These are phyloP conservation scores for Himantopus leucocephalus DNA, from an alignment of 2,113 vertebrate species.

Conservation along the genomic window DNA sequence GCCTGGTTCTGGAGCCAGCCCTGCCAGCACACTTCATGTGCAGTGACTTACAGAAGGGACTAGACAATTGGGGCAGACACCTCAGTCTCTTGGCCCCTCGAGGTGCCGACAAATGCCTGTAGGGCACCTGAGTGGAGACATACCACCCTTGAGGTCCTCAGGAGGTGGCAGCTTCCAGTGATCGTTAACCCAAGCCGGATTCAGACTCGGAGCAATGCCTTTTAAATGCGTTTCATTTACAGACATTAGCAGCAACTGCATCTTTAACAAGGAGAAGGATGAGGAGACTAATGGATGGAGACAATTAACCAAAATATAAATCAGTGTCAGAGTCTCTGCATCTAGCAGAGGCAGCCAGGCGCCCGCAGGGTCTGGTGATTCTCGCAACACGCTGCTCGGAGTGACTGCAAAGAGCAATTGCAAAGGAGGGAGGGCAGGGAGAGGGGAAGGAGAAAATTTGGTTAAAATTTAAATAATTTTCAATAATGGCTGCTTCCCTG, in stretches of 20 bases:
- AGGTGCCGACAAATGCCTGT: background rate
- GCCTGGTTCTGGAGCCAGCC: background rate
- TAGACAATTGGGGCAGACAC: background rate
- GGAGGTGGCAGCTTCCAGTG: background rate
- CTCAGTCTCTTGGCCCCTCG: background rate
- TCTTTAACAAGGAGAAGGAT: conserved; percentile 50
- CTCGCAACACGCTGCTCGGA: background rate
- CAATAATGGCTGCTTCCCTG: background rate
- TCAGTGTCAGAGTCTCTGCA: conserved; percentile 42
- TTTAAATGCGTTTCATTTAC: background rate
- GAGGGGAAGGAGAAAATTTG: background rate
- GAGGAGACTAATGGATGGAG: conserved; percentile 63
- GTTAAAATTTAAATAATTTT: background rate
- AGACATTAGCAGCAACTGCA: conserved; percentile 23
- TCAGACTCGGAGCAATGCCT: background rate
- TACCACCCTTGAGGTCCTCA: fast-evolving
- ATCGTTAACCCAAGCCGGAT: background rate
- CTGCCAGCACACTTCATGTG: background rate
- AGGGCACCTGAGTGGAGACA: background rate
- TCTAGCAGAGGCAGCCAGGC: conserved; percentile 10
- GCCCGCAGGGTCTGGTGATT: background rate
- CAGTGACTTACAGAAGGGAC: background rate
- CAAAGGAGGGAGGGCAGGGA: background rate
- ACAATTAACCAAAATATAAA: conserved; percentile 65
- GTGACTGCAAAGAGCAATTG: background rate